Evolutionary conservation across 1,140 invertebrate species (phyloP).

Genomic region (Drepana arcuata): DNA sequence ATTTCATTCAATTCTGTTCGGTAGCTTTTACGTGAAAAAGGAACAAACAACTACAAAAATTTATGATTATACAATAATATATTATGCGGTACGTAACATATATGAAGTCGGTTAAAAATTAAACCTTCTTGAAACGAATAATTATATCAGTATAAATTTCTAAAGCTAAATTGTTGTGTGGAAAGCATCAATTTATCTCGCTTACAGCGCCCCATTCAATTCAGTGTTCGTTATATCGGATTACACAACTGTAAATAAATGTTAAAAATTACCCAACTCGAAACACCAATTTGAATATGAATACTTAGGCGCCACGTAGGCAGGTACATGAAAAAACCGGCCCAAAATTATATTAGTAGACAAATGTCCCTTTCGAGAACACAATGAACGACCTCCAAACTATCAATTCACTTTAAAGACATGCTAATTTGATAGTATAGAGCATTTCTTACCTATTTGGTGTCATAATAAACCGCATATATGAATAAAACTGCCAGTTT

Average conservation of each 20-base stretch:
- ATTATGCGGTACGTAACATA: too few relatives aligned
- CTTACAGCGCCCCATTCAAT: slow-evolving; percentile 25
- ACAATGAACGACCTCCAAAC: slow-evolving; percentile 55
- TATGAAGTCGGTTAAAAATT: too few relatives aligned
- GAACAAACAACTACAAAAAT: too few relatives aligned
- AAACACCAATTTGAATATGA: slow-evolving; percentile 66
- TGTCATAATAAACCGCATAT: slow-evolving; percentile 27
- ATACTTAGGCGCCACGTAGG: slow-evolving; percentile 66
- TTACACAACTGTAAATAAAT: slow-evolving; percentile 59
- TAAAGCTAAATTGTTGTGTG: slow-evolving; percentile 18
- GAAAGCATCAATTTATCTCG: slow-evolving; percentile 28
- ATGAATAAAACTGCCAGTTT: slow-evolving; percentile 21
- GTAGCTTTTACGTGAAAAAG: too few relatives aligned
- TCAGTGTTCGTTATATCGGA: slow-evolving; percentile 30
- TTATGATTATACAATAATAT: too few relatives aligned
- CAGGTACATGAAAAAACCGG: slow-evolving; percentile 68
- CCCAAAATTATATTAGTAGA: slow-evolving; percentile 63
- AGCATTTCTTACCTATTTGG: slow-evolving; percentile 28
- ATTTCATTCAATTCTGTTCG: too few relatives aligned
- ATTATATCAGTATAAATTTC: too few relatives aligned
- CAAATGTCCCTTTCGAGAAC: slow-evolving; percentile 54
- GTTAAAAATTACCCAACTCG: slow-evolving; percentile 61
- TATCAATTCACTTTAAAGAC: slow-evolving; percentile 55
- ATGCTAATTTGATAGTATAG: slow-evolving; percentile 61
- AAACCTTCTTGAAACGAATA: too few relatives aligned